Percentiles rank a stretch among this genome's conserved stretches.
These are phyloP conservation scores for Camponotus fellah DNA, from an alignment of 2,888 invertebrate species.

Conservation along the genomic window DNA sequence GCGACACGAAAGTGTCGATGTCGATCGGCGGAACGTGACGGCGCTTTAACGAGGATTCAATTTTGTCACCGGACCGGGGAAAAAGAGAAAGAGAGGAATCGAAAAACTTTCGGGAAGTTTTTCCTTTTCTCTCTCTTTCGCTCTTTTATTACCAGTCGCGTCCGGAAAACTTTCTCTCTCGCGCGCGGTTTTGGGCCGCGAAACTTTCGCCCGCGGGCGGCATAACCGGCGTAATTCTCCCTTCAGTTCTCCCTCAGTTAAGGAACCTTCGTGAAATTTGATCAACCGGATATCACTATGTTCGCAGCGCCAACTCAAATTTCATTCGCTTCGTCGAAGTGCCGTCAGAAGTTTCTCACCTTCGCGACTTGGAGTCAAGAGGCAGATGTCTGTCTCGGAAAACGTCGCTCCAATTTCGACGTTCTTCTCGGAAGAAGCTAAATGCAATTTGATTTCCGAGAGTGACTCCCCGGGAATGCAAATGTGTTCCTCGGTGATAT, in stretches of 20 bases:
- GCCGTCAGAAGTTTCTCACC: slow-evolving; percentile 24
- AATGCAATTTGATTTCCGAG: slow-evolving; percentile 24
- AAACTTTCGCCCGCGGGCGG: slow-evolving; percentile 3
- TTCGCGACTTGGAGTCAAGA: slow-evolving; percentile 14
- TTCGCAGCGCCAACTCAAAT: slow-evolving; percentile 7
- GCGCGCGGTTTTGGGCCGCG: slow-evolving; percentile 39
- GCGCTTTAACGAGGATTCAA: slow-evolving; percentile 78
- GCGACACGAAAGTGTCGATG: slow-evolving; percentile 68
- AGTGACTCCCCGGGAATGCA: slow-evolving; percentile 30
- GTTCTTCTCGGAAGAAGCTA: slow-evolving; percentile 4
- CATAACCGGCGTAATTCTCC: slow-evolving; percentile 25
- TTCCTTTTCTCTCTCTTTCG: slow-evolving; percentile 3
- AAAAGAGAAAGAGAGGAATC: slow-evolving; percentile 49
- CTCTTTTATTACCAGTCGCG: slow-evolving; percentile 53
- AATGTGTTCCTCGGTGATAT: slow-evolving; percentile 31
- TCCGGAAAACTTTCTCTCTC: slow-evolving; percentile 64
- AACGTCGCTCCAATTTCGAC: slow-evolving; percentile 13
- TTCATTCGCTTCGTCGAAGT: slow-evolving; percentile 35
- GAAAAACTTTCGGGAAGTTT: slow-evolving; percentile 25
- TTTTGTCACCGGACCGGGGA: slow-evolving; percentile 59
- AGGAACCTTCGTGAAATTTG: slow-evolving; percentile 61
- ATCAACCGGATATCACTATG: slow-evolving; percentile 51
- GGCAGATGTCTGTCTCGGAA: slow-evolving; percentile 27
- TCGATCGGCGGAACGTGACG: slow-evolving; percentile 76
- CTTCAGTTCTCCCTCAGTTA: slow-evolving; percentile 27